Percentiles rank a stretch among this genome's conserved stretches.
Evolutionary conservation across 2,888 invertebrate genomes (phyloP).

Genomic region (Athalia cordata): DNA sequence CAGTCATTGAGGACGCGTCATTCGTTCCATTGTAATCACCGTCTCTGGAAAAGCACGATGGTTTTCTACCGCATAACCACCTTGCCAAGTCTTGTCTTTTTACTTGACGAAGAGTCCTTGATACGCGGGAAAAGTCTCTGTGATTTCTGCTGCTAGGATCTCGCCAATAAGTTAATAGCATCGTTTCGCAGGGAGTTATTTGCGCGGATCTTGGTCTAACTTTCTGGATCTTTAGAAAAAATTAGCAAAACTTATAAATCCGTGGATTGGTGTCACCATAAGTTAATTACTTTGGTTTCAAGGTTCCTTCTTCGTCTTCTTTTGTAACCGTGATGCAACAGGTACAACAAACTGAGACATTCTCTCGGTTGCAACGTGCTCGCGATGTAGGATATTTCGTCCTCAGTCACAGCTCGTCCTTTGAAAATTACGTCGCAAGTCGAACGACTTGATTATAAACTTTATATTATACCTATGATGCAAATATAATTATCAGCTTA

Average conservation of each 20-base stretch:
- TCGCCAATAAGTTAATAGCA: slow-evolving; percentile 39
- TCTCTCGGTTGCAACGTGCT: slow-evolving; percentile 34
- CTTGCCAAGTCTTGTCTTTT: slow-evolving; percentile 28
- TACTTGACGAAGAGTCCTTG: slow-evolving; percentile 24
- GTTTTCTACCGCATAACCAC: slow-evolving; percentile 23
- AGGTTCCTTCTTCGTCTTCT: slow-evolving; percentile 28
- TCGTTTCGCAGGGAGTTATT: slow-evolving; percentile 39
- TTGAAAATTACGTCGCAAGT: background rate
- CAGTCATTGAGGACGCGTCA: slow-evolving; percentile 18
- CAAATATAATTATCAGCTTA: background rate
- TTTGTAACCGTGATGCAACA: slow-evolving; percentile 36
- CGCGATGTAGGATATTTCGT: slow-evolving; percentile 36
- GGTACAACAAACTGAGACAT: slow-evolving; percentile 38
- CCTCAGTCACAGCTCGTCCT: slow-evolving; percentile 34
- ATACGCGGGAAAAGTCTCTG: slow-evolving; percentile 15
- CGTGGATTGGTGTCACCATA: background rate
- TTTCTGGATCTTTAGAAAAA: background rate
- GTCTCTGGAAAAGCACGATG: background rate
- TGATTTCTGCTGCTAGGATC: slow-evolving; percentile 9
- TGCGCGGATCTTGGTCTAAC: slow-evolving; percentile 15
- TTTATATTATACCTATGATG: background rate
- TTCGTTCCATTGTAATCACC: slow-evolving; percentile 12
- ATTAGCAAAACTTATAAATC: background rate
- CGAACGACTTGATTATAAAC: background rate
- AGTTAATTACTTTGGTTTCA: background rate